phyloP scores from a whole-genome alignment of 2,797 vertebrate species.

The Mycteria americana region DNA sequence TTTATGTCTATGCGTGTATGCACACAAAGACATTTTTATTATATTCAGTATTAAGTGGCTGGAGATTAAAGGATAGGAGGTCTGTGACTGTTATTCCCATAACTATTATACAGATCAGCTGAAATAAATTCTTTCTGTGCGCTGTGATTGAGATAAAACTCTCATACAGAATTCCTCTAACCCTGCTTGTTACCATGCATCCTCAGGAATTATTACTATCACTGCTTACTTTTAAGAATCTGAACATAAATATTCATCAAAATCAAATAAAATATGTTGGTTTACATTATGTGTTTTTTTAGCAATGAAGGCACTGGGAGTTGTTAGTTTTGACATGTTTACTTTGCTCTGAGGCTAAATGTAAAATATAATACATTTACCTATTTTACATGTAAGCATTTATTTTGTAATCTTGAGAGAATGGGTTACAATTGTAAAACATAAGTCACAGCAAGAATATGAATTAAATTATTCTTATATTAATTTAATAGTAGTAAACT shows the following conservation, averaged over 20 bases:
- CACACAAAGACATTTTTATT: neutral
- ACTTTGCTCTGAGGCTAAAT: neutral
- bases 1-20: fast-evolving
- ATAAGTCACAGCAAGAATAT: neutral
- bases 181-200: neutral
- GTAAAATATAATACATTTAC: neutral
- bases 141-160: neutral
- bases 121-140: neutral
- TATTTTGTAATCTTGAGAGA: neutral
- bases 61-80: neutral
- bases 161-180: neutral
- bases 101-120: neutral
- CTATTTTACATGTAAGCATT: neutral
- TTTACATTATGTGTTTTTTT: neutral
- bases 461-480: neutral
- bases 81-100: neutral
- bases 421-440: neutral
- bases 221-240: neutral
- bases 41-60: neutral
- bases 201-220: conserved; percentile 3
- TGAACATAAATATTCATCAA: conserved; percentile 24
- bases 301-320: neutral
- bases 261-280: neutral
- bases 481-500: neutral
- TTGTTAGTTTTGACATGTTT: conserved; percentile 16